These are phyloP conservation scores for Phasianus colchicus DNA, from an alignment of 2,113 vertebrate species.

Conservation along the genomic window DNA sequence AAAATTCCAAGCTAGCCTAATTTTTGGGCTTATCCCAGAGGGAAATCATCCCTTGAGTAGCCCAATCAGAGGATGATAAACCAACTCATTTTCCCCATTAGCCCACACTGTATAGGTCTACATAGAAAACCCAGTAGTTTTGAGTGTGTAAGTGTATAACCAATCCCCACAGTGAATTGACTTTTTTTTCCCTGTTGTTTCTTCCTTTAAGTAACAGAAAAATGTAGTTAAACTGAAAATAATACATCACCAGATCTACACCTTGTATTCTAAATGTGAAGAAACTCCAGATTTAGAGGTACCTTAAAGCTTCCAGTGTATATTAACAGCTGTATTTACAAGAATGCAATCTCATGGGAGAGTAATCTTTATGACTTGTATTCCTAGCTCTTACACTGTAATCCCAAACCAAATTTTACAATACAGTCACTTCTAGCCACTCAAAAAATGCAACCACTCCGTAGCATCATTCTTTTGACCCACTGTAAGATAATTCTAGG, in stretches of 20 bases:
- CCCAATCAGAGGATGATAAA: neutral
- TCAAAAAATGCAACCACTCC: neutral
- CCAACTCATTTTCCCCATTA: neutral
- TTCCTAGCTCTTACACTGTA: neutral
- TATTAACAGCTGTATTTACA: neutral
- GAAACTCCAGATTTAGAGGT: neutral
- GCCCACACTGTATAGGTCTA: neutral
- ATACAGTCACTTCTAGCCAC: neutral
- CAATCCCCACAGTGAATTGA: neutral
- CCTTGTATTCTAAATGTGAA: neutral
- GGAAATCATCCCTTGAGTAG: neutral
- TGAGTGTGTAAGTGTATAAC: neutral
- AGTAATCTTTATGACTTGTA: neutral
- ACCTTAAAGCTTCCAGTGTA: neutral
- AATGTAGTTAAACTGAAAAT: neutral
- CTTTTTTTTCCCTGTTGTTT: neutral
- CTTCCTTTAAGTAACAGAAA: neutral
- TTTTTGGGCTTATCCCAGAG: neutral
- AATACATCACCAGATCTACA: neutral
- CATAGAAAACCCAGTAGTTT: neutral
- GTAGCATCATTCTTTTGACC: neutral
- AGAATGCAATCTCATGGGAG: neutral
- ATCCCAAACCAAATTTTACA: conserved; percentile 16
- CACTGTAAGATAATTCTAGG: neutral
- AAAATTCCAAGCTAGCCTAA: neutral